A percentile compares a stretch with the other conserved stretches of the same genome.
Conservation (phyloP, 2,797 vertebrate genomes). For the Siniperca undulata region DNA sequence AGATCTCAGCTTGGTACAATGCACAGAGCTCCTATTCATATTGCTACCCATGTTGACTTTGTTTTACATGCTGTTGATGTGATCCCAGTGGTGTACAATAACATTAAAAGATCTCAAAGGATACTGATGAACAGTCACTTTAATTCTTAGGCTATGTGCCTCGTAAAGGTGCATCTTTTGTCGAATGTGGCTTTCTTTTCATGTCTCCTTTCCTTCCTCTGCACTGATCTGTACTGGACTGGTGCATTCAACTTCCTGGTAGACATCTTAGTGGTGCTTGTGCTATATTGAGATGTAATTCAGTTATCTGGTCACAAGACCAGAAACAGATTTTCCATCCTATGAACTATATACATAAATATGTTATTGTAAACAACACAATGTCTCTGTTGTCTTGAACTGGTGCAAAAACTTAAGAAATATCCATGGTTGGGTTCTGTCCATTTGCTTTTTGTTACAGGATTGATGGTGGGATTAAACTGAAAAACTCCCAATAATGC, state of each 20-base stretch:
- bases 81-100: constrained; percentile 78
- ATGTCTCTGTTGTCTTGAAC: constrained; percentile 85
- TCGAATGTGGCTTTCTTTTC: constrained; percentile 75
- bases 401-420: constrained; percentile 79
- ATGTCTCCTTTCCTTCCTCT: constrained; percentile 73
- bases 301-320: constrained; percentile 68
- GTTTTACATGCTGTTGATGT: constrained; percentile 77
- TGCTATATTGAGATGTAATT: constrained; percentile 82
- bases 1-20: constrained; percentile 56
- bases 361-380: constrained; percentile 85
- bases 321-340: constrained; percentile 72
- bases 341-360: constrained; percentile 83
- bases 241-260: constrained; percentile 75
- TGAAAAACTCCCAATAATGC: constrained; percentile 85
- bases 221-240: constrained; percentile 73
- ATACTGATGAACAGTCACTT: constrained; percentile 73
- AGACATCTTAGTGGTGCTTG: constrained; percentile 83
- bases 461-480: constrained; percentile 83
- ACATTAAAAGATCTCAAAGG: constrained; percentile 72
- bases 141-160: constrained; percentile 70
- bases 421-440: constrained; percentile 77
- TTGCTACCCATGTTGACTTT: constrained; percentile 70
- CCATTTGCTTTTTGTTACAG: constrained; percentile 78
- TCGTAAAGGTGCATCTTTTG: constrained; percentile 76
- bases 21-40: constrained; percentile 65